Conservation (phyloP, 2,113 vertebrate genomes). For the Alligator sinensis region DNA sequence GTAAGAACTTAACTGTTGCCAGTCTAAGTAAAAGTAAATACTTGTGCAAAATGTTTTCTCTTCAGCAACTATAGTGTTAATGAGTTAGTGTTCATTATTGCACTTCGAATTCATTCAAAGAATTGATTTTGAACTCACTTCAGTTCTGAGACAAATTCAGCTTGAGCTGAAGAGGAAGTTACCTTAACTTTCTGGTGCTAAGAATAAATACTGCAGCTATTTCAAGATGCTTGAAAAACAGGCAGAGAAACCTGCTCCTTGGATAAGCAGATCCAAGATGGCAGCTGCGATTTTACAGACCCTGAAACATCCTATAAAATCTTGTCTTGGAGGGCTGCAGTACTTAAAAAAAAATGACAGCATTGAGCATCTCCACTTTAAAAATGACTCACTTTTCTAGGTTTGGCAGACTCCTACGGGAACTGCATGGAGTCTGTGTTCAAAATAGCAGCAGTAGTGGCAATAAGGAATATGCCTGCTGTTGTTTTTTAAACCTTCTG, state of each 20-base stretch:
- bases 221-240: neutral
- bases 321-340: neutral
- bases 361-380: rapidly evolving
- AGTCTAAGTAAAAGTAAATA: constrained; percentile 11
- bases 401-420: neutral
- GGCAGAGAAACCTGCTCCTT: neutral
- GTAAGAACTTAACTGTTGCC: neutral
- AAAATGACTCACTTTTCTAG: neutral
- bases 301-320: neutral
- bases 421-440: neutral
- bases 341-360: neutral
- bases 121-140: neutral
- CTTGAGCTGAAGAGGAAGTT: neutral
- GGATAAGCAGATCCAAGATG: neutral
- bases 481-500: neutral
- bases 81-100: neutral
- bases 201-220: rapidly evolving
- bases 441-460: neutral
- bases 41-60: neutral
- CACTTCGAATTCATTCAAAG: neutral
- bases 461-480: neutral
- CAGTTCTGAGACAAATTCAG: neutral
- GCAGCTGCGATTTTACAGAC: neutral
- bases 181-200: neutral
- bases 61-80: constrained; percentile 27